Conservation (phyloP, 30 jellyfish, hydroid and myxozoan genomes). For the Haliclystus octoradiatus region DNA sequence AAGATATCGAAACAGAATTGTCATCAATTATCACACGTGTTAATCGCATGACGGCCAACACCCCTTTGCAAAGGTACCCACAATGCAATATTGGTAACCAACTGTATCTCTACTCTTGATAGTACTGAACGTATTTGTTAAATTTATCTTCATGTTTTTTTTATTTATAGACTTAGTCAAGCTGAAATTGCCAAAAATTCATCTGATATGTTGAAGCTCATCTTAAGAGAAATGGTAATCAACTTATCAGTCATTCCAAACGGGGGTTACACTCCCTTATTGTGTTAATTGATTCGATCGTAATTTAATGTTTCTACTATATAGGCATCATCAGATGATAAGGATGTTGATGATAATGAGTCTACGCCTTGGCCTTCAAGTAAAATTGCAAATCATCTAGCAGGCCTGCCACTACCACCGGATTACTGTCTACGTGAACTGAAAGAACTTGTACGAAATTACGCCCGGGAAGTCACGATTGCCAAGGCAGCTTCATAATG, state of each 20-base stretch:
- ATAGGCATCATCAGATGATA: constrained; percentile 6
- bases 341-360: constrained; percentile 10
- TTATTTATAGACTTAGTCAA: constrained; percentile 57
- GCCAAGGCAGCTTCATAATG: background rate
- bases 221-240: constrained; percentile 46
- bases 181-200: constrained; percentile 91
- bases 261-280: too few species aligned
- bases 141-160: background rate
- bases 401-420: constrained; percentile 80
- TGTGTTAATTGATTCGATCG: background rate
- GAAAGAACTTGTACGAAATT: constrained; percentile 62
- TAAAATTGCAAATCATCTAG: constrained; percentile 72
- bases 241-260: constrained; percentile 4
- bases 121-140: background rate
- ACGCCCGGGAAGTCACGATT: constrained; percentile 17
- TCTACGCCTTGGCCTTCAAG: constrained; percentile 65
- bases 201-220: constrained; percentile 74
- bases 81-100: background rate
- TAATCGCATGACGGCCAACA: constrained; percentile 40
- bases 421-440: constrained; percentile 79
- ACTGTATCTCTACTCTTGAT: background rate
- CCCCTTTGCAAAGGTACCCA: constrained; percentile 64
- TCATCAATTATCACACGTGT: constrained; percentile 68
- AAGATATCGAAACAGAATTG: constrained; percentile 76
- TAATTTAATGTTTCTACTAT: constrained; percentile 12